A percentile compares a stretch with the other conserved stretches of the same genome.
These are phyloP conservation scores for Erythrocercus mccallii DNA, from an alignment of 2,113 vertebrate species.

Conservation along the genomic window DNA sequence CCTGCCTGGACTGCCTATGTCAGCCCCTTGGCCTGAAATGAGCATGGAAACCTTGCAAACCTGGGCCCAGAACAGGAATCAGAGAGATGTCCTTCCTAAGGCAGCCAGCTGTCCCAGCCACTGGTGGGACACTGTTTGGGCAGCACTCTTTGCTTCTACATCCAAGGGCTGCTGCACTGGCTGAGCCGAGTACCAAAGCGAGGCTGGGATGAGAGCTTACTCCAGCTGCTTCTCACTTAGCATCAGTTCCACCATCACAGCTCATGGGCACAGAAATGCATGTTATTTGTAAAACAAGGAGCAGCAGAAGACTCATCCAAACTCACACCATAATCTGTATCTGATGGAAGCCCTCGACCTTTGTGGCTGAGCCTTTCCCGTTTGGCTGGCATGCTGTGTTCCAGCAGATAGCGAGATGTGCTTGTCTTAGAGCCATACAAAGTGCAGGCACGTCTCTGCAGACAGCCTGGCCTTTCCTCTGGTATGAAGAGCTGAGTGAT, in stretches of 20 bases:
- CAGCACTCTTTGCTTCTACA: neutral
- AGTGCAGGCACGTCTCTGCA: neutral
- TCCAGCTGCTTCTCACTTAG: neutral
- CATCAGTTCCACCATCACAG: neutral
- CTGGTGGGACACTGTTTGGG: neutral
- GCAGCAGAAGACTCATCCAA: neutral
- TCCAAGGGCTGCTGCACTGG: neutral
- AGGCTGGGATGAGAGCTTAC: neutral
- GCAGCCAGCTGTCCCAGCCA: neutral
- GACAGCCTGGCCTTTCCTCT: neutral
- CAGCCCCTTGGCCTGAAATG: neutral
- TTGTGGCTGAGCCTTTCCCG: accelerated
- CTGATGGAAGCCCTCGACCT: neutral
- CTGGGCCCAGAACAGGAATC: neutral
- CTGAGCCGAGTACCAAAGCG: accelerated
- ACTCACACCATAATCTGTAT: neutral
- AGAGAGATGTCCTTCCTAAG: neutral
- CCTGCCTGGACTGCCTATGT: neutral
- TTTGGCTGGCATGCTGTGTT: neutral
- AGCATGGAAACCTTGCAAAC: neutral
- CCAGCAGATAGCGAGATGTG: accelerated
- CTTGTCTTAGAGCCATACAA: accelerated
- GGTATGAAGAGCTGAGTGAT: neutral
- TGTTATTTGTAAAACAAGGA: neutral
- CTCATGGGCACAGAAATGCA: accelerated